phyloP scores from a whole-genome alignment of 2,113 vertebrate species.

The Shinisaurus crocodilurus region DNA sequence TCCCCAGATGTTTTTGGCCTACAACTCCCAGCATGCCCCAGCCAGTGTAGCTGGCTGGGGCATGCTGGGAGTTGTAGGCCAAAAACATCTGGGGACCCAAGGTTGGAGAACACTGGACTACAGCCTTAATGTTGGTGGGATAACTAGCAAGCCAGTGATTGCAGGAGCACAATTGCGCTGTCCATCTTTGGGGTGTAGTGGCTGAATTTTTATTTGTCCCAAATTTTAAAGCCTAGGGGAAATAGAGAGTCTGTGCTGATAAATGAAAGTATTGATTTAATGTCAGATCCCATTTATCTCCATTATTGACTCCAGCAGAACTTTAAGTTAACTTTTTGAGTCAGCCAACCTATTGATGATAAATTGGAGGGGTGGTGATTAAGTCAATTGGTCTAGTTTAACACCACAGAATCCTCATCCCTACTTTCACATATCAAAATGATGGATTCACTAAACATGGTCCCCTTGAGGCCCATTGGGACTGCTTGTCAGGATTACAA shows the following conservation, averaged over 20 bases:
- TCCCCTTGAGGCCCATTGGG: neutral
- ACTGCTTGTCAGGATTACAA: neutral
- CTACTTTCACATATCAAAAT: neutral
- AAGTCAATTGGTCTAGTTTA: neutral
- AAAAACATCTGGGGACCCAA: too few species aligned
- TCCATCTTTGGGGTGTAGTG: neutral
- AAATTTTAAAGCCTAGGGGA: neutral
- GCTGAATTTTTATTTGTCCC: neutral
- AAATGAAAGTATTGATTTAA: slow-evolving; percentile 11
- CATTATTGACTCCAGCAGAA: neutral
- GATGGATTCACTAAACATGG: neutral
- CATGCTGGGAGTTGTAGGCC: too few species aligned
- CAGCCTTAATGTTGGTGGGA: neutral
- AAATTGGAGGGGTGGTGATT: neutral
- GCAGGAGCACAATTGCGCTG: neutral
- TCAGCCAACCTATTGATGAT: neutral
- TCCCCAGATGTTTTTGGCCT: too few species aligned
- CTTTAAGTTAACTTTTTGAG: slow-evolving; percentile 1
- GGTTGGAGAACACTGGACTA: too few species aligned
- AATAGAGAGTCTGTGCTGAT: neutral
- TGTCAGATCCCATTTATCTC: slow-evolving; percentile 3
- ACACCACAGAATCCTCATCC: neutral
- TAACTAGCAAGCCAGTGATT: neutral
- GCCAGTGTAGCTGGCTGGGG: too few species aligned
- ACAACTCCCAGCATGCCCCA: too few species aligned